Percentiles rank a stretch among this genome's conserved stretches.
Conservation (phyloP, 53 echinoderm and acorn worm genomes). For the Luidia sarsii region DNA sequence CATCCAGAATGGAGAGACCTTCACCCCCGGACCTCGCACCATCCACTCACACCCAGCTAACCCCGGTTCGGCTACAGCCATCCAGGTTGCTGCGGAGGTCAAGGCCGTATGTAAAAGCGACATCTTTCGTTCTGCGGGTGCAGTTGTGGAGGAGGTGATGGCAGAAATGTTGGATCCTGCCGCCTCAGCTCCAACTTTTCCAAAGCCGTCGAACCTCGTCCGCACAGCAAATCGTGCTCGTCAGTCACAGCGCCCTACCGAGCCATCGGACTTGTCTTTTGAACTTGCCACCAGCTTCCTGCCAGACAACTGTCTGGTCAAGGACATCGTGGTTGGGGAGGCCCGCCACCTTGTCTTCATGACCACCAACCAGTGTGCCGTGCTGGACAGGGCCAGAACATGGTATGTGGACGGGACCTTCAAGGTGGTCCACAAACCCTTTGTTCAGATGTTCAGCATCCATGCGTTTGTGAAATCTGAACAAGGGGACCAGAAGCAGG, state of each 20-base stretch:
- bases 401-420: slow-evolving; percentile 46
- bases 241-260: neutral
- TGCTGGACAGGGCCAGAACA: neutral
- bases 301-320: neutral
- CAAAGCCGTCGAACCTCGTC: slow-evolving; percentile 1
- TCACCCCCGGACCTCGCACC: too few species aligned
- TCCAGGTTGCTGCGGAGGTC: too few species aligned
- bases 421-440: slow-evolving; percentile 25
- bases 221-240: slow-evolving; percentile 15
- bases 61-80: too few species aligned
- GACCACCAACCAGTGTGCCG: slow-evolving; percentile 7
- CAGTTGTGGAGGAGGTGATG: neutral
- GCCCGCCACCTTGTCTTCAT: too few species aligned
- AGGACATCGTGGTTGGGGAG: slow-evolving; percentile 2
- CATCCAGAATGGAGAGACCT: too few species aligned
- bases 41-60: too few species aligned
- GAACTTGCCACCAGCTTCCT: neutral
- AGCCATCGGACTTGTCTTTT: slow-evolving; percentile 41
- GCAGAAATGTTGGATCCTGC: neutral
- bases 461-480: slow-evolving; percentile 41
- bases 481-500: too few species aligned
- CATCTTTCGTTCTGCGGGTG: too few species aligned
- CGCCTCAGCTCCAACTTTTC: neutral
- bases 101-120: too few species aligned
- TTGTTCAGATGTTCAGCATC: slow-evolving; percentile 32